Evolutionary conservation across 2,888 invertebrate species (phyloP), one percentile per base, ranked within the genome.

Genomic region (Trichopoda pennipes): DNA sequence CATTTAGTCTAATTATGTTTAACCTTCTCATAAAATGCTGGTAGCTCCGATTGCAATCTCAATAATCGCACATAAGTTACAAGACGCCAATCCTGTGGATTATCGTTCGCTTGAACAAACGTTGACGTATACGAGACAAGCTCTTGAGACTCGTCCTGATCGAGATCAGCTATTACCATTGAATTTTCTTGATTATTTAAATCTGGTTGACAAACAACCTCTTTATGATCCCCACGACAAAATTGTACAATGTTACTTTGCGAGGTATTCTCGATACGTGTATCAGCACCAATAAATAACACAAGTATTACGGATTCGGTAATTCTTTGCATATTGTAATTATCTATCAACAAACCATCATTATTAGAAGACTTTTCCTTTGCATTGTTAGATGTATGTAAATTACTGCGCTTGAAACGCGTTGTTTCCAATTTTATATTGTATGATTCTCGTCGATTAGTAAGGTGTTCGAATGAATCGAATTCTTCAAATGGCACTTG

Each of bases 181-280:
- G 95, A 95, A 85, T 94, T 93, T 85, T 94, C 94, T 86, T 96
- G 95, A 86, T 94, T 94, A 80, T 93, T 93, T 44, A 96, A 90
- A 90, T 95, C 94, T 0, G 96, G 96, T 87, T 96, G 96, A 87
- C 96, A 96, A 12, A 92, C 88, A 1, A 90, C 74, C 14, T 84
- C 84, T 51, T 85, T 88, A 38, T 86, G 88, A 28, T 90, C 88
- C 38, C 85, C 89, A 7, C 89, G 89, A 90, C 96, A 96, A 83
- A 96, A 93, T 88, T 96, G 96, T 2, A 94, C 92, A 61, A 96
- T 93, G 85, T 95, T 94, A n/a, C 94, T 95, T 87, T 95, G 94
- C 87, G 95, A 96, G 1, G 95, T 94, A 89, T 96, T 96, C 63
- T 95, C 95, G 85, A 94, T 94, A 86, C 94, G 94, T 0, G 94